These are phyloP conservation scores for Knipowitschia caucasica DNA, from an alignment of 2,797 vertebrate species.

Conservation along the genomic window DNA sequence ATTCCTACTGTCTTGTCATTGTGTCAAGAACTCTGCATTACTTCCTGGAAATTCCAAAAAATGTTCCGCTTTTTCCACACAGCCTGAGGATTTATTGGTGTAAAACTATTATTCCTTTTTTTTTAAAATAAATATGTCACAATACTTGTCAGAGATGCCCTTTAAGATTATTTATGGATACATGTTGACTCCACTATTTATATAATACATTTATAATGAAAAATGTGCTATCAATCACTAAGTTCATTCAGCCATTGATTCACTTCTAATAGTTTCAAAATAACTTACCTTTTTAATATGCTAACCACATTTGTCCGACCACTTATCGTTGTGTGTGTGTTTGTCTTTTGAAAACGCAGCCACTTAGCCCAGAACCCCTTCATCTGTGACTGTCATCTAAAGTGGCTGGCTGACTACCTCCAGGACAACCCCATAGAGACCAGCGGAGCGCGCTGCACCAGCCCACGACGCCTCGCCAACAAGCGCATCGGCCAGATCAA, in stretches of 20 bases:
- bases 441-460: conserved; percentile 93
- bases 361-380: conserved; percentile 98
- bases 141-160: no score
- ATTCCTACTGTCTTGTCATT: no score
- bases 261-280: not conserved
- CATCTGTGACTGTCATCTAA: conserved; percentile 97
- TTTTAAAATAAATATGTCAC: no score
- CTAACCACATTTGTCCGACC: not conserved
- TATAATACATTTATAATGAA: no score
- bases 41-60: no score
- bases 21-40: no score
- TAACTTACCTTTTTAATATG: not conserved
- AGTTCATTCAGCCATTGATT: not conserved
- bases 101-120: no score
- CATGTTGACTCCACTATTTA: no score
- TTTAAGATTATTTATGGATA: no score
- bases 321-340: not conserved
- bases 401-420: conserved; percentile 97
- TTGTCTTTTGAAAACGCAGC: conserved; percentile 58
- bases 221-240: not conserved
- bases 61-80: no score
- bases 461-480: conserved; percentile 94
- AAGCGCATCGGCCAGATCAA: conserved; percentile 98
- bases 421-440: conserved; percentile 96
- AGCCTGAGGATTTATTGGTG: no score